phyloP scores from a whole-genome alignment of 1,140 invertebrate genomes.

The Dreissena polymorpha region DNA sequence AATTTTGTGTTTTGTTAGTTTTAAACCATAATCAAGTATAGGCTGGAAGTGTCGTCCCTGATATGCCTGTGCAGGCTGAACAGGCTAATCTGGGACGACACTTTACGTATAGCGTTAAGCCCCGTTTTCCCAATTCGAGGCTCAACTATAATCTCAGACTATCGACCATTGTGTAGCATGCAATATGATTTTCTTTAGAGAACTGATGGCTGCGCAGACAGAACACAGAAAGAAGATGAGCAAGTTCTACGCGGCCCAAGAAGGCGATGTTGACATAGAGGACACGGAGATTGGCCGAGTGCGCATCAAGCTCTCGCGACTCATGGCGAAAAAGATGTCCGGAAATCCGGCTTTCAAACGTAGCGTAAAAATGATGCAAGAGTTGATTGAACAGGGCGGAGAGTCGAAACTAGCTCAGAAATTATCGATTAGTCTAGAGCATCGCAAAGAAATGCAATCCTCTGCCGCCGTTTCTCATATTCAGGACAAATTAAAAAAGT shows the following conservation, averaged over 20 bases:
- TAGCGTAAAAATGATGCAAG: constrained; percentile 45
- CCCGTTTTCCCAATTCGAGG: too few species aligned
- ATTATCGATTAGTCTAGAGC: neutral
- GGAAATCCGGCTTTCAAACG: constrained; percentile 53
- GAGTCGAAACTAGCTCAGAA: constrained; percentile 34
- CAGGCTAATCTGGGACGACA: too few species aligned
- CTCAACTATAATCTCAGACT: too few species aligned
- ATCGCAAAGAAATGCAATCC: too few species aligned
- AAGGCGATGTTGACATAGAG: constrained; percentile 45
- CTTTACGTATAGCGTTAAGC: too few species aligned
- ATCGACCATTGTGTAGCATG: too few species aligned
- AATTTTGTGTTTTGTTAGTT: too few species aligned
- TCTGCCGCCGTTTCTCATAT: too few species aligned
- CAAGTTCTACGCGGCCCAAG: constrained; percentile 48
- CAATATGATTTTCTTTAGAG: constrained; percentile 1
- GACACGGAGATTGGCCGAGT: constrained; percentile 52
- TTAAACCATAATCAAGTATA: too few species aligned
- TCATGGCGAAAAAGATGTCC: constrained; percentile 55
- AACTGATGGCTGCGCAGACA: constrained; percentile 52
- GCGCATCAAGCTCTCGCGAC: constrained; percentile 43
- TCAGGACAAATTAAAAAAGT: too few species aligned
- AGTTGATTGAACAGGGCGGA: constrained; percentile 24
- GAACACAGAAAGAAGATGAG: constrained; percentile 56
- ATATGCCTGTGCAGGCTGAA: too few species aligned
- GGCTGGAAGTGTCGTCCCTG: too few species aligned